These are phyloP conservation scores for Platygyra sinensis DNA, from an alignment of 64 coral and sea anemone species.

Conservation along the genomic window DNA sequence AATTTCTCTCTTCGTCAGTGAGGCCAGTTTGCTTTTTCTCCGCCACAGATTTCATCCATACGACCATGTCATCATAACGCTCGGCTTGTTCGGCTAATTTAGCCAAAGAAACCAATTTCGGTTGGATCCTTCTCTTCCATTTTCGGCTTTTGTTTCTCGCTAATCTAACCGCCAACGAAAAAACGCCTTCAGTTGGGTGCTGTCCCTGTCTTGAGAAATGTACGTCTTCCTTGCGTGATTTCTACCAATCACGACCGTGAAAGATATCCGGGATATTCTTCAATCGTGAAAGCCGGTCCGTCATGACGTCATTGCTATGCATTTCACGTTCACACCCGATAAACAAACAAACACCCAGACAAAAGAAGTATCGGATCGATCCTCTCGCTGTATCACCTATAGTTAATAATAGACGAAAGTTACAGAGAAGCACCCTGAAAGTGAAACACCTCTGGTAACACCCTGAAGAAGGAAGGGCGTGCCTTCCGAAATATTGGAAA, in stretches of 20 bases:
- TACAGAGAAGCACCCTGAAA: no score
- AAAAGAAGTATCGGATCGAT: no score
- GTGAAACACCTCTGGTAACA: no score
- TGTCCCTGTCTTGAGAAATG: background rate
- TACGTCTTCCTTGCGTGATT: background rate
- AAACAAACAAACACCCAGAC: no score
- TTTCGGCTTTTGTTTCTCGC: background rate
- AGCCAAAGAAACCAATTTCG: slow-evolving; percentile 53
- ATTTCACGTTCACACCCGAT: background rate
- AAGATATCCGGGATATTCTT: background rate
- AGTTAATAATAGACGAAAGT: no score
- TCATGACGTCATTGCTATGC: background rate
- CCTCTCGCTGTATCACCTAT: no score
- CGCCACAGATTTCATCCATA: slow-evolving; percentile 61
- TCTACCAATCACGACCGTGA: background rate
- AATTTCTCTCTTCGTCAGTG: slow-evolving; percentile 75
- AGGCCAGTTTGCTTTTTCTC: slow-evolving; percentile 19
- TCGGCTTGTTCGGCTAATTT: slow-evolving; percentile 84
- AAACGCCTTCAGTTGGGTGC: background rate
- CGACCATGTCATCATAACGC: slow-evolving; percentile 87
- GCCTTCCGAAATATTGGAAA: no score
- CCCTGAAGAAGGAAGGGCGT: no score
- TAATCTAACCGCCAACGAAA: background rate
- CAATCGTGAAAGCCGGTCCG: background rate
- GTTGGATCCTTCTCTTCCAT: slow-evolving; percentile 5